A percentile compares a stretch with the other conserved stretches of the same genome.
Evolutionary conservation across 2,797 vertebrate species (phyloP).

Genomic region (Eidolon dupreanum): DNA sequence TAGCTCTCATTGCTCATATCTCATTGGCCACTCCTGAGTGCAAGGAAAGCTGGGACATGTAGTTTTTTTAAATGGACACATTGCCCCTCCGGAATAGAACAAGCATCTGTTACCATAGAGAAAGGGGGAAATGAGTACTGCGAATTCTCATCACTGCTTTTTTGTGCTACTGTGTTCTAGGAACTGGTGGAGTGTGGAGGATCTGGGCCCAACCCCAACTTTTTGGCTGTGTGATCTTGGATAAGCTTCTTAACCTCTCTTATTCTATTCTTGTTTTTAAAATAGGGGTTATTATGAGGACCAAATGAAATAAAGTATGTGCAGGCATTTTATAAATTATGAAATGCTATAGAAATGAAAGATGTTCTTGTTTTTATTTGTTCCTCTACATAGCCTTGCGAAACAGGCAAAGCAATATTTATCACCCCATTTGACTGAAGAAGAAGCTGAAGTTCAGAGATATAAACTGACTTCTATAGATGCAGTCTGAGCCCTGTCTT

Average conservation of each 20-base stretch:
- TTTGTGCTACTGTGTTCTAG: not conserved
- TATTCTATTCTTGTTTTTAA: not conserved
- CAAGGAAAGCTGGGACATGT: not conserved
- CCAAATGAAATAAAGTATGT: not conserved
- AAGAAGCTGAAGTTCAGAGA: not conserved
- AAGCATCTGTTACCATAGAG: not conserved
- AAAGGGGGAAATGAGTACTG: not conserved
- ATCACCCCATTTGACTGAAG: not conserved
- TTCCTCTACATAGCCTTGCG: not conserved
- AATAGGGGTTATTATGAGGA: not conserved
- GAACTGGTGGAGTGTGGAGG: not conserved
- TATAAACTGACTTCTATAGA: not conserved
- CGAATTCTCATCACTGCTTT: not conserved
- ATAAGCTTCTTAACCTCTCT: slow-evolving; percentile 2
- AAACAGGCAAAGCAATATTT: not conserved
- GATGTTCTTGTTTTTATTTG: not conserved
- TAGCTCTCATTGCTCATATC: not conserved
- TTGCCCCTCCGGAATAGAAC: not conserved
- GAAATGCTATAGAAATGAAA: not conserved
- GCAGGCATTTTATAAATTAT: not conserved
- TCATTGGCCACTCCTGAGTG: not conserved
- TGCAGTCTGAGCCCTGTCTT: not conserved
- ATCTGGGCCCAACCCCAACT: not conserved
- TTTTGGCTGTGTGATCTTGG: not conserved
- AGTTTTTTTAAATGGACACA: not conserved